phyloP scores from a whole-genome alignment of 2,113 vertebrate genomes.

The Ctenodactylus gundi region DNA sequence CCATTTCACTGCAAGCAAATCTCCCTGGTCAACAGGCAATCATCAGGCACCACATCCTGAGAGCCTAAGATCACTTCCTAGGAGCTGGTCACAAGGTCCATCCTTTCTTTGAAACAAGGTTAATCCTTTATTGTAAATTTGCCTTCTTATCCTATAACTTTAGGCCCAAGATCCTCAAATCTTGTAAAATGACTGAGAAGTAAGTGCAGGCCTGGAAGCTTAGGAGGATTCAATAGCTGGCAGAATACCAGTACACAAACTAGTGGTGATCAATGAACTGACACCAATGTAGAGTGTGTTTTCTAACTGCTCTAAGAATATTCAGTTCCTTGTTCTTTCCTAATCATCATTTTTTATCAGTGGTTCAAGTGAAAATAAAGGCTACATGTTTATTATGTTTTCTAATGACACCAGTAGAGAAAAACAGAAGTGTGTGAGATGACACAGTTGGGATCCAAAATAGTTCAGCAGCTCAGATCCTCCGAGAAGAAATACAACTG shows the following conservation, averaged over 20 bases:
- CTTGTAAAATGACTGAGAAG: not conserved
- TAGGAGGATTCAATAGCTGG: not conserved
- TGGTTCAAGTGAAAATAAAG: conserved; percentile 42
- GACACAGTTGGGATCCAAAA: conserved; percentile 28
- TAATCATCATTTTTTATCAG: conserved; percentile 40
- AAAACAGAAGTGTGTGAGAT: conserved; percentile 38
- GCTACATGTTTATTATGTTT: not conserved
- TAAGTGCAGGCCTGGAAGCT: too few species aligned
- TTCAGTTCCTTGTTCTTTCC: not conserved
- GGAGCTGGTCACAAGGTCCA: not conserved
- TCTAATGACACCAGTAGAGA: conserved; percentile 31
- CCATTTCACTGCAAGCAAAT: not conserved
- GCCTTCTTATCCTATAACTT: not conserved
- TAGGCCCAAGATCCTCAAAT: not conserved
- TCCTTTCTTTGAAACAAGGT: not conserved
- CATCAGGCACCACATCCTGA: not conserved
- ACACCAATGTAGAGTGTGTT: not conserved
- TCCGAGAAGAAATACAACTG: not conserved
- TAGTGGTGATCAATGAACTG: not conserved
- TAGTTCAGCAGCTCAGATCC: conserved; percentile 20
- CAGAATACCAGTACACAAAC: not conserved
- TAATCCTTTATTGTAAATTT: not conserved
- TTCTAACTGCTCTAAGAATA: not conserved
- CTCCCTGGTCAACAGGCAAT: not conserved
- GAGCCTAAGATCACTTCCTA: not conserved